Percentiles rank a stretch among this genome's conserved stretches.
Evolutionary conservation across 2,113 vertebrate species (phyloP).

Genomic region (Rhynchopsitta pachyrhyncha): DNA sequence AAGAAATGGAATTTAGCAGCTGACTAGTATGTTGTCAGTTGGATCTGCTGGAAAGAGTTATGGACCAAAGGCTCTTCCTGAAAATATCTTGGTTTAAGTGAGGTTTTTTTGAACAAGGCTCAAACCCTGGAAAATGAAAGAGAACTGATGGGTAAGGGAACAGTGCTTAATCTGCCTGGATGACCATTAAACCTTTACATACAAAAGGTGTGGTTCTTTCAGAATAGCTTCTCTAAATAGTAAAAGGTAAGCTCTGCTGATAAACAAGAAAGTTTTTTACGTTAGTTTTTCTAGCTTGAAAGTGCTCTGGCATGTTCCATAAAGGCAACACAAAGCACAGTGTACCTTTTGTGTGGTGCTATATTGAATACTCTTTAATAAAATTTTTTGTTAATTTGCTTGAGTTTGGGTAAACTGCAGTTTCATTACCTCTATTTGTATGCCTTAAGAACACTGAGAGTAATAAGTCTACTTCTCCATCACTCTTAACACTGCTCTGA

Average conservation of each 20-base stretch:
- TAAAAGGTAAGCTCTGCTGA: neutral
- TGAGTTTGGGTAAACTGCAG: constrained; percentile 2
- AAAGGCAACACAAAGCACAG: constrained; percentile 35
- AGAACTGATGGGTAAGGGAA: neutral
- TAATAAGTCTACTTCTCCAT: neutral
- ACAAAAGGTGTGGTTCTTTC: constrained; percentile 5
- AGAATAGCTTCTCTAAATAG: neutral
- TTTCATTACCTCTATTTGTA: neutral
- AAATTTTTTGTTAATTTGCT: constrained; percentile 37
- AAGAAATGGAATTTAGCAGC: neutral
- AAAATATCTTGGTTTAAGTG: neutral
- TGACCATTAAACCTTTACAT: neutral
- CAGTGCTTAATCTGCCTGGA: neutral
- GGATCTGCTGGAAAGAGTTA: neutral
- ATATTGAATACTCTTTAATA: constrained; percentile 31
- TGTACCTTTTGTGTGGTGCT: constrained; percentile 55
- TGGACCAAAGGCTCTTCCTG: neutral
- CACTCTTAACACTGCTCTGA: neutral
- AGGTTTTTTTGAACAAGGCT: neutral
- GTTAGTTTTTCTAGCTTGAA: constrained; percentile 36
- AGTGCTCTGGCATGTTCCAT: constrained; percentile 17
- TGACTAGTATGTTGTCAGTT: neutral
- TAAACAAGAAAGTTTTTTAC: constrained; percentile 20
- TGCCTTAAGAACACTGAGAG: neutral
- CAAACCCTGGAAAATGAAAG: neutral